Base-by-base conservation (phyloP, 2,888 invertebrate species). In the Drosophila greeni region DNA sequence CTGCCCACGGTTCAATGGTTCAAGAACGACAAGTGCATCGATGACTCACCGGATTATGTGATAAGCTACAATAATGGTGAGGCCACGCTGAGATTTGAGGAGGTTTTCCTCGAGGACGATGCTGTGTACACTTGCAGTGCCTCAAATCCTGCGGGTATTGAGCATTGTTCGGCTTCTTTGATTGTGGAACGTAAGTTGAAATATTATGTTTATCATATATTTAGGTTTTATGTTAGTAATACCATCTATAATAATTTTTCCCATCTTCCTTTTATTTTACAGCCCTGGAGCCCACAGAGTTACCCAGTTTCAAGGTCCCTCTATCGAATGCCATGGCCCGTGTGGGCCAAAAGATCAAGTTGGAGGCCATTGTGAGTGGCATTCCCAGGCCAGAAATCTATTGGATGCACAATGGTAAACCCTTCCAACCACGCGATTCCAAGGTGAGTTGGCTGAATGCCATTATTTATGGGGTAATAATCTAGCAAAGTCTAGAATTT, bases 21-120 rank as follows among this genome's bases (percentile, higher is more conserved):
- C 85, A 94, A 93, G 86, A 92, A 93, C 82, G 91, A 91, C 49
- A 90, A 90, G 23, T 94, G 93, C 83, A 92, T 94, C 72, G 94
- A 94, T 82, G 92, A 92, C 84, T 92, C 91, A 4, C 92, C 92
- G 2, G 93, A 93, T 86, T 95, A 94, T 85, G 89, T 91, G 68
- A 94, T 95, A 69, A 94, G 93, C 18, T 95, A 93, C 85, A 95
- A 95, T 85, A 95, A 95, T 83, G 95, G 95, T 5, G 93, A 94
- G 55, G 95, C 95, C 49, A 90, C 92, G 29, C 86, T 96, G 60
- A 92, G 91, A 75, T 93, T 95, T 73, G 93, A 94, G 52, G 92
- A 92, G 84, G 90, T 93, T 4, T 90, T 90, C 60, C 84, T 91
- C 42, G 92, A 92, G 55, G 94, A 95, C 86, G 91, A 92, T 72